phyloP scores from a whole-genome alignment of 2,888 invertebrate species.

The Nebria brevicollis region DNA sequence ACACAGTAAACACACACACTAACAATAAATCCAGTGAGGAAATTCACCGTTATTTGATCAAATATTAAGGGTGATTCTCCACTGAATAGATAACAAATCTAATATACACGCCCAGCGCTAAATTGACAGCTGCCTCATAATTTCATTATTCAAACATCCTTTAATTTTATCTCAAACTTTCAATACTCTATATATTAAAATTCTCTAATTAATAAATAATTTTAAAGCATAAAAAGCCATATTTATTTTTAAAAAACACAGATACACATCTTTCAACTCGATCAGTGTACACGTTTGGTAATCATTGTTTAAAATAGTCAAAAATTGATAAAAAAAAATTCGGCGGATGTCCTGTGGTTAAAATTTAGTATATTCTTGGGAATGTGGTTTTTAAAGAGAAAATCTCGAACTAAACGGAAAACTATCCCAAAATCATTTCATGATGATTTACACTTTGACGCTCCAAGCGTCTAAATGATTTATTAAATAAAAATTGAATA shows the following conservation, averaged over 20 bases:
- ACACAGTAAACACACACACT: neutral
- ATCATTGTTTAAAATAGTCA: neutral
- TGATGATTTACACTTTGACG: too few species aligned
- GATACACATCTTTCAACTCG: too few species aligned
- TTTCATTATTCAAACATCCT: neutral
- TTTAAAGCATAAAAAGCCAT: too few species aligned
- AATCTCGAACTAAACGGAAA: too few species aligned
- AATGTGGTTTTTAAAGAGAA: neutral
- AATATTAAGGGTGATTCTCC: neutral
- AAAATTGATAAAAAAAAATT: neutral
- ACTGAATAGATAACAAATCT: neutral
- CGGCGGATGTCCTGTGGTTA: neutral
- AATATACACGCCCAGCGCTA: neutral
- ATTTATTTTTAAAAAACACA: too few species aligned
- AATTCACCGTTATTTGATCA: neutral
- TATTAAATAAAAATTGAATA: too few species aligned
- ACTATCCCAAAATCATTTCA: too few species aligned
- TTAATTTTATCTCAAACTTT: neutral
- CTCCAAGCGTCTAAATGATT: too few species aligned
- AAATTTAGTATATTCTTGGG: neutral
- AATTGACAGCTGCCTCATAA: neutral
- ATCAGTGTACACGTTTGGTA: too few species aligned
- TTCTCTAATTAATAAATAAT: too few species aligned
- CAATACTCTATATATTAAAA: too few species aligned
- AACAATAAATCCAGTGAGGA: neutral